A percentile compares a stretch with the other conserved stretches of the same genome.
Conservation (phyloP, 1,140 invertebrate species). For the Zaprionus davidi region DNA sequence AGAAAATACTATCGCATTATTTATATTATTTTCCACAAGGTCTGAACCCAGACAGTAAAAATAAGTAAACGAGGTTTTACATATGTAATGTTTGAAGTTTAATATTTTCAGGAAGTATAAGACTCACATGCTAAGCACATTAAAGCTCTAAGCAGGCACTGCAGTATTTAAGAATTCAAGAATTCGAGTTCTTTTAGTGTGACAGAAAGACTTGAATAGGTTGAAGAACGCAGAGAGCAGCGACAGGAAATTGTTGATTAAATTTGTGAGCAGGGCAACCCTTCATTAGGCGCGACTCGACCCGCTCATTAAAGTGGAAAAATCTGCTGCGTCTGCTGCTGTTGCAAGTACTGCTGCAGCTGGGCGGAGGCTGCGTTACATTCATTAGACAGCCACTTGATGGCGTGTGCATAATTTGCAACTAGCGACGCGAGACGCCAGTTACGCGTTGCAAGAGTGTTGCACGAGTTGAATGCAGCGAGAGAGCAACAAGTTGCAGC, state of each 20-base stretch:
- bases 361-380: conserved; percentile 19
- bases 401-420: conserved; percentile 77
- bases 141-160: background rate
- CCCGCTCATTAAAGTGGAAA: conserved; percentile 52
- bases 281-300: conserved; percentile 64
- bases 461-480: conserved; percentile 11
- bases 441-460: conserved; percentile 21
- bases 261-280: conserved; percentile 55
- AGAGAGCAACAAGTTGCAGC: conserved; percentile 73
- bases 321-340: conserved; percentile 32
- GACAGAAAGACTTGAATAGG: conserved; percentile 2
- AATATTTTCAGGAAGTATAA: background rate
- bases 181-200: conserved; percentile 9
- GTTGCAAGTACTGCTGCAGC: background rate
- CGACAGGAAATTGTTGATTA: conserved; percentile 74
- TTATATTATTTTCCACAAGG: too few relatives aligned
- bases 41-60: too few relatives aligned
- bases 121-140: background rate
- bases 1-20: background rate
- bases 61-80: too few relatives aligned
- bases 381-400: conserved; percentile 61
- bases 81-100: too few relatives aligned
- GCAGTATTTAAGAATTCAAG: background rate
- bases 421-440: conserved; percentile 18
- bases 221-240: conserved; percentile 18